Evolutionary conservation across 2,113 vertebrate species (phyloP), one percentile per base, ranked within the genome.

Genomic region (Papio anubis): DNA sequence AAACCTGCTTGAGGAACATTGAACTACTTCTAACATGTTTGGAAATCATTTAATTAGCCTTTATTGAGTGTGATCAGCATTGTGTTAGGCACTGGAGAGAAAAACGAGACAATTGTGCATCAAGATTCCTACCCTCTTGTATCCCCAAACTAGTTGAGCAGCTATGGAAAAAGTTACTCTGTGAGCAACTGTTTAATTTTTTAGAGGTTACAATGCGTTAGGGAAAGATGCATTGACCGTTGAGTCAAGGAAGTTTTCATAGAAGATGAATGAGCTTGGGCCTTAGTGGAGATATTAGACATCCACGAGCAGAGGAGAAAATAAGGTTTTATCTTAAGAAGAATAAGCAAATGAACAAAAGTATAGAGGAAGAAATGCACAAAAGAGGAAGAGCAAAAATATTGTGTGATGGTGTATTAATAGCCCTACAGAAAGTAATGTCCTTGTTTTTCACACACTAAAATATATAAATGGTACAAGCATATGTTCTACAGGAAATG

Each of bases 291-390:
- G 6, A 70, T 32, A 78, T 57, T 59, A 89, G 40, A 87, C 12
- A 83, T 94, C 43, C 23, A 89, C 61, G 21, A 92, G 10, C 21
- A 79, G 25, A 66, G 12, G 12, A 86, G 9, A 61, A 93, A 85
- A 79, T 55, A 50, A 92, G 14, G 1, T 13, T 87, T 87, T 25
- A 40, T 38, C 18, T 96, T 79, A 92, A 59, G 35, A 95, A 9
- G 23, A 75, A 85, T 66, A 91, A 87, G 35, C 35, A 96, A 95
- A 86, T 95, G 18, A 81, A 57, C 11, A 76, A 83, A 82, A 50
- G 2, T 73, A 35, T 18, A 52, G 3, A 79, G 43, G 75, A 87
- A 89, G 23, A 7, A 83, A 93, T 40, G 1, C 5, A 76, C 1
- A 52, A 88, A 83, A 59, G 21, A 38, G 32, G 35, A 72, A 93